These are phyloP conservation scores for Nymphalis c-album DNA, from an alignment of 2,888 invertebrate genomes.

Conservation along the genomic window DNA sequence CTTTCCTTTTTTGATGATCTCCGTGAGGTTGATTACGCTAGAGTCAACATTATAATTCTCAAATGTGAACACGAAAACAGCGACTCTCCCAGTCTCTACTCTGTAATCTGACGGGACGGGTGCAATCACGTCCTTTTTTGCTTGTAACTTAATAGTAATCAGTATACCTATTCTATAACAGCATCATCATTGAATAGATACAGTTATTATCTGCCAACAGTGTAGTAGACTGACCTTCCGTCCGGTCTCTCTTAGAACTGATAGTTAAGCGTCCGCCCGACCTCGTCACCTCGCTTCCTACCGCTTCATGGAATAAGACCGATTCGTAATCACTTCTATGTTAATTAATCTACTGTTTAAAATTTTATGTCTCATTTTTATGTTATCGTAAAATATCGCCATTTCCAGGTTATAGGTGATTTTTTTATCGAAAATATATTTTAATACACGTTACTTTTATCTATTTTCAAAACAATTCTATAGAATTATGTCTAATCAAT, in stretches of 20 bases:
- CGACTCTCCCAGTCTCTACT: too few relatives aligned
- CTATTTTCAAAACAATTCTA: not conserved
- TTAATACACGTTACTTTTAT: not conserved
- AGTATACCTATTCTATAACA: constrained; percentile 14
- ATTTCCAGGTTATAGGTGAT: constrained; percentile 41
- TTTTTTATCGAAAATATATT: constrained; percentile 24
- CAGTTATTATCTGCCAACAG: constrained; percentile 34
- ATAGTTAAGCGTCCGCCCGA: constrained; percentile 49
- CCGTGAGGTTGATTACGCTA: too few relatives aligned
- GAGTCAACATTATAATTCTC: too few relatives aligned
- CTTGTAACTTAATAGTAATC: not conserved
- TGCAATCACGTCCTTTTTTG: too few relatives aligned
- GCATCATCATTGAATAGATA: constrained; percentile 15
- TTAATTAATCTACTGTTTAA: constrained; percentile 38
- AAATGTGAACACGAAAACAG: too few relatives aligned
- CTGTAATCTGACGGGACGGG: too few relatives aligned
- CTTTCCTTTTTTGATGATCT: too few relatives aligned
- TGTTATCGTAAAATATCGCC: constrained; percentile 35
- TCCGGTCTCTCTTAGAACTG: constrained; percentile 50
- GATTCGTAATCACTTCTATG: constrained; percentile 35
- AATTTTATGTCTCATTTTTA: constrained; percentile 35
- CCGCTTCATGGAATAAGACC: constrained; percentile 50
- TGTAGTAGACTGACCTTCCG: constrained; percentile 45
- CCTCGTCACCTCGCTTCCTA: constrained; percentile 52
- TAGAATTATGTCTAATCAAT: not conserved